Conservation (phyloP, 2,113 vertebrate genomes). For the Syngnathus scovelli region DNA sequence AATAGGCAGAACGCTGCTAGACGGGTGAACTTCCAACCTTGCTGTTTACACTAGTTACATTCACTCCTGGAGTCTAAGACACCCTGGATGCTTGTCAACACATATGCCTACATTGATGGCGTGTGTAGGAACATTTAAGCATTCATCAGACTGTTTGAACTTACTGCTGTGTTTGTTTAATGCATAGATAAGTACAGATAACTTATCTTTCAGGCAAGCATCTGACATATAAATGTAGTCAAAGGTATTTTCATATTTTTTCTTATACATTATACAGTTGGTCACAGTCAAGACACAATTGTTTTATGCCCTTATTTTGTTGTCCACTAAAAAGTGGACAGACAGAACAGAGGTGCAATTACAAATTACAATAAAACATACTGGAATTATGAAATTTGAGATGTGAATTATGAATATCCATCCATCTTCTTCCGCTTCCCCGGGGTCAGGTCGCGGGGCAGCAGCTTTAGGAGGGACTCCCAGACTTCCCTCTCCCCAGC, state of each 20-base stretch:
- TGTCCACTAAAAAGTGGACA: neutral
- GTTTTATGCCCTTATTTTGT: neutral
- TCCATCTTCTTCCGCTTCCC: too few relatives aligned
- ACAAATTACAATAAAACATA: neutral
- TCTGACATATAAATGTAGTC: too few relatives aligned
- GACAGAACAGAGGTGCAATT: neutral
- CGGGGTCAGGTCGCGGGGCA: too few relatives aligned
- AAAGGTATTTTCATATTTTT: too few relatives aligned
- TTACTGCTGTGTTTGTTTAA: neutral
- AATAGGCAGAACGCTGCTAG: constrained; percentile 24
- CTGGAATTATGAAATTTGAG: neutral
- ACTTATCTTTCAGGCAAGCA: neutral
- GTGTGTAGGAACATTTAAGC: neutral
- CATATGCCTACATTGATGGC: neutral
- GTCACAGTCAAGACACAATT: neutral
- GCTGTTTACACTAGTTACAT: neutral
- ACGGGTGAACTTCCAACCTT: neutral
- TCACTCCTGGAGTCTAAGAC: neutral
- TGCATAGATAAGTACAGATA: neutral
- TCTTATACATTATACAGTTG: neutral
- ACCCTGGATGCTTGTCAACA: neutral
- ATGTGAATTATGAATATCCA: neutral
- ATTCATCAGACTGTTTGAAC: neutral
- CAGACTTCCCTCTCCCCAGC: too few relatives aligned
- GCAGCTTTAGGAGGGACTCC: too few relatives aligned